Evolutionary conservation across 2,113 vertebrate genomes (phyloP).

Genomic region (Nibea coibor): DNA sequence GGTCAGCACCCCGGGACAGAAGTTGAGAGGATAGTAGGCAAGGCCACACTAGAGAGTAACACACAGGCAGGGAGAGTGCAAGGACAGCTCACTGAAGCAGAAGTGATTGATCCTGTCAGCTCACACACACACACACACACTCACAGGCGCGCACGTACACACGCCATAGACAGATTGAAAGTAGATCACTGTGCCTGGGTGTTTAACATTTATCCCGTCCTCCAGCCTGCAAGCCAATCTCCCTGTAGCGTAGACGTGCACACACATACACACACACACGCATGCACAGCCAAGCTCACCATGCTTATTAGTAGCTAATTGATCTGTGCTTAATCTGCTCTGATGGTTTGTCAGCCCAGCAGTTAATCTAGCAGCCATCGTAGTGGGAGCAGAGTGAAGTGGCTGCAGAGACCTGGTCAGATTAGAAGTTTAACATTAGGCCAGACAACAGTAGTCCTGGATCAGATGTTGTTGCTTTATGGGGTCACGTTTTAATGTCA

Average conservation of each 20-base stretch:
- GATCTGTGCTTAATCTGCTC: slow-evolving; percentile 72
- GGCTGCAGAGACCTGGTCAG: slow-evolving; percentile 28
- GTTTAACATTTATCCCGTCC: slow-evolving; percentile 65
- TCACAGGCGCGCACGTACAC: background rate
- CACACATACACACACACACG: slow-evolving; percentile 41
- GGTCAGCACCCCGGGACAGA: slow-evolving; percentile 39
- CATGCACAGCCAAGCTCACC: slow-evolving; percentile 44
- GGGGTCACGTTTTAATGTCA: background rate
- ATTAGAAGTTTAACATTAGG: slow-evolving; percentile 8
- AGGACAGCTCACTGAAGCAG: slow-evolving; percentile 67
- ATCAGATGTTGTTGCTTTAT: background rate
- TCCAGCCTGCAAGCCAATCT: slow-evolving; percentile 61
- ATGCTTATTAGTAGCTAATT: slow-evolving; percentile 75
- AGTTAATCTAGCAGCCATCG: slow-evolving; percentile 61
- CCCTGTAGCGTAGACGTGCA: slow-evolving; percentile 5
- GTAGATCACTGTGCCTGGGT: slow-evolving; percentile 68
- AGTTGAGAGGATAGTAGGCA: slow-evolving; percentile 23
- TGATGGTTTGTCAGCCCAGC: slow-evolving; percentile 58
- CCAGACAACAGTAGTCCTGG: slow-evolving; percentile 6
- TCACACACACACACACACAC: slow-evolving; percentile 25
- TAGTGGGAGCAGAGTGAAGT: slow-evolving; percentile 23
- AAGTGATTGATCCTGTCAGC: slow-evolving; percentile 78
- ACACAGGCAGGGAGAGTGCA: slow-evolving; percentile 55
- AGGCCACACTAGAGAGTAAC: slow-evolving; percentile 30
- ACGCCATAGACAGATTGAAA: slow-evolving; percentile 65